A percentile compares a stretch with the other conserved stretches of the same genome.
phyloP scores from a whole-genome alignment of 2,113 vertebrate genomes.

The Lonchura striata region DNA sequence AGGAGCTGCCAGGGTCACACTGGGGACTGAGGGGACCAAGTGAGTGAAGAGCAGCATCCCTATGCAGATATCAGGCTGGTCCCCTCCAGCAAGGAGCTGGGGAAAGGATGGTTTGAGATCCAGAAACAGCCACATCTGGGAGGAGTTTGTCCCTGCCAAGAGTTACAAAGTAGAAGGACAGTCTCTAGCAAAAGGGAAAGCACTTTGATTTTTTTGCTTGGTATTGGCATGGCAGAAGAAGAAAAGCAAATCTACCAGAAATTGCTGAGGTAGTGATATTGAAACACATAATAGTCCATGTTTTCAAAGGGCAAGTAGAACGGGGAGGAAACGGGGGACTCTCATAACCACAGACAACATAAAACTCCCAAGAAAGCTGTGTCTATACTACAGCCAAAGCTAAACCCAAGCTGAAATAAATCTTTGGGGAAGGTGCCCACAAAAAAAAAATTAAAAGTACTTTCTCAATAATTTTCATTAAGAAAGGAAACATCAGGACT shows the following conservation, averaged over 20 bases:
- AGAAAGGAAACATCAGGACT: not conserved
- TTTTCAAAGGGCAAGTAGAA: not conserved
- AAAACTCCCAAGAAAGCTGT: not conserved
- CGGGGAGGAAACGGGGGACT: not conserved
- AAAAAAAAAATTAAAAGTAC: not conserved
- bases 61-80: rapidly evolving
- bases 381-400: not conserved
- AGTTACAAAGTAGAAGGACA: not conserved
- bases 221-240: not conserved
- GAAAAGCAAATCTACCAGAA: not conserved
- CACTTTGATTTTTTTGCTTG: not conserved
- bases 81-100: not conserved
- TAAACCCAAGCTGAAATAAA: not conserved
- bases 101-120: not conserved
- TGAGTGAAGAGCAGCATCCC: not conserved
- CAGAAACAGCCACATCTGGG: not conserved
- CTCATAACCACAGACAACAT: not conserved
- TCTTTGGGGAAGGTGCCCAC: not conserved
- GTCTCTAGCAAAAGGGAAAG: not conserved
- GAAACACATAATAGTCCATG: not conserved
- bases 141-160: not conserved
- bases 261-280: not conserved
- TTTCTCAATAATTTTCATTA: not conserved
- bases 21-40: not conserved
- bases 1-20: not conserved